phyloP scores from a whole-genome alignment of 2,113 vertebrate species.

The Ageneiosus marmoratus region DNA sequence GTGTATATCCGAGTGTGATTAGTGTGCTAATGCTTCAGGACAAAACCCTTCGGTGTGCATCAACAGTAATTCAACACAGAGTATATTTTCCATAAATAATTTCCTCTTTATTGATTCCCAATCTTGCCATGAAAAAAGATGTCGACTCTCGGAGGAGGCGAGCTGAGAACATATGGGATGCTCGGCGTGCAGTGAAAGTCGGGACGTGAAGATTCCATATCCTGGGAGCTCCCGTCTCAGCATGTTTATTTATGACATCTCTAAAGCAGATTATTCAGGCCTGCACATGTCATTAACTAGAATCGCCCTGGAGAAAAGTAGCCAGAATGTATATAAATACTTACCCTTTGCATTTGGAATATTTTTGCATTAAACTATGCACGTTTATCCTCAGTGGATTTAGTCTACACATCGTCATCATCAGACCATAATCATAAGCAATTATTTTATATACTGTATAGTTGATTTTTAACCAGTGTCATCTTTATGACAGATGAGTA shows the following conservation, averaged over 20 bases:
- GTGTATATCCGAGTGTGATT: constrained; percentile 67
- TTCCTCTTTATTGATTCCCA: constrained; percentile 78
- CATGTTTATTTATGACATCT: constrained; percentile 64
- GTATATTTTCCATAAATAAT: constrained; percentile 84
- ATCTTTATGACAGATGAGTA: not conserved
- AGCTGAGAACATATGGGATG: constrained; percentile 69
- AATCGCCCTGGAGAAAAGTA: constrained; percentile 29
- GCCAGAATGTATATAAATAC: not conserved
- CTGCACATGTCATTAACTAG: constrained; percentile 36
- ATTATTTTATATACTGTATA: not conserved
- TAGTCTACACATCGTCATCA: not conserved
- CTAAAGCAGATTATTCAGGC: constrained; percentile 61
- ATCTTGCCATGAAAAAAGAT: constrained; percentile 74
- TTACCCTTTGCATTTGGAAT: constrained; percentile 23
- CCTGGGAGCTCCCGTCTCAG: constrained; percentile 71
- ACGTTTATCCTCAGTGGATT: not conserved
- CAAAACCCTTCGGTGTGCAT: constrained; percentile 72
- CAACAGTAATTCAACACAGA: constrained; percentile 76
- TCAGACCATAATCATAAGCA: not conserved
- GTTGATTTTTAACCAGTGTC: not conserved
- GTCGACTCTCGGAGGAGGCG: constrained; percentile 70
- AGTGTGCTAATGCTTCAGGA: constrained; percentile 71
- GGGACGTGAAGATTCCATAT: constrained; percentile 73
- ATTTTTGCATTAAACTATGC: not conserved
- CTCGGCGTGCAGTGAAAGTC: constrained; percentile 76